Conservation (phyloP, 2,888 invertebrate species). For the Camponotus fellah region DNA sequence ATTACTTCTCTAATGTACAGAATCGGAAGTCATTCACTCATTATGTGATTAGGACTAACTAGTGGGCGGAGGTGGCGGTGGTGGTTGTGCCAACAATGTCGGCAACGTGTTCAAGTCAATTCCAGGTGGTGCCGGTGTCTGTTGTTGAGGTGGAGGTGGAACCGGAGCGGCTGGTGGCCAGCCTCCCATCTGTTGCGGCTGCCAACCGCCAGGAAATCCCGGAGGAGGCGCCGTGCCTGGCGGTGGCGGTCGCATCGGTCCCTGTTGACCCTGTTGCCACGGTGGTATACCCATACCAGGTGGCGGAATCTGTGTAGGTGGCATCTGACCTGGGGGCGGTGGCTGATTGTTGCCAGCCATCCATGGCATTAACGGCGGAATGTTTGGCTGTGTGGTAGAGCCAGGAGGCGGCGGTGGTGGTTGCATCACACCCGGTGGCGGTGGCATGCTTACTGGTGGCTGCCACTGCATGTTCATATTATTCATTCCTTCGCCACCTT, state of each 20-base stretch:
- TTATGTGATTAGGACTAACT: slow-evolving; percentile 79
- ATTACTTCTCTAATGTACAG: slow-evolving; percentile 59
- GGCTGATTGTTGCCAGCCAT: slow-evolving; percentile 86
- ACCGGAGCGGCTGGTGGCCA: slow-evolving; percentile 86
- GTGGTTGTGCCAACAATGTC: slow-evolving; percentile 89
- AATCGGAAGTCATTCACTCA: slow-evolving; percentile 54
- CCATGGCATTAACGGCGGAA: slow-evolving; percentile 88
- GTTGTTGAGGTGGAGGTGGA: slow-evolving; percentile 87
- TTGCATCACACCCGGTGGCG: slow-evolving; percentile 87
- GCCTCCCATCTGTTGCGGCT: slow-evolving; percentile 82
- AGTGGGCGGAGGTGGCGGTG: slow-evolving; percentile 89
- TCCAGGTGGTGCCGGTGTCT: slow-evolving; percentile 86
- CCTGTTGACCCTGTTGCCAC: slow-evolving; percentile 82
- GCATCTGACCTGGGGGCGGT: slow-evolving; percentile 84
- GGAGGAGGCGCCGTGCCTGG: slow-evolving; percentile 84
- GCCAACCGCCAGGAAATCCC: slow-evolving; percentile 80
- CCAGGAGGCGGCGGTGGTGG: slow-evolving; percentile 87
- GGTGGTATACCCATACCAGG: slow-evolving; percentile 85
- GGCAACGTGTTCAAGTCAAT: slow-evolving; percentile 88
- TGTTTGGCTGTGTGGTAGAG: slow-evolving; percentile 85
- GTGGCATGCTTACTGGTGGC: slow-evolving; percentile 86
- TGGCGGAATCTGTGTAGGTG: slow-evolving; percentile 80
- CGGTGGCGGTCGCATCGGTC: slow-evolving; percentile 83
- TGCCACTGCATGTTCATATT: slow-evolving; percentile 85
- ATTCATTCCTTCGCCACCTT: slow-evolving; percentile 78